Evolutionary conservation across 2,797 vertebrate species (phyloP).

Genomic region (Semotilus atromaculatus): DNA sequence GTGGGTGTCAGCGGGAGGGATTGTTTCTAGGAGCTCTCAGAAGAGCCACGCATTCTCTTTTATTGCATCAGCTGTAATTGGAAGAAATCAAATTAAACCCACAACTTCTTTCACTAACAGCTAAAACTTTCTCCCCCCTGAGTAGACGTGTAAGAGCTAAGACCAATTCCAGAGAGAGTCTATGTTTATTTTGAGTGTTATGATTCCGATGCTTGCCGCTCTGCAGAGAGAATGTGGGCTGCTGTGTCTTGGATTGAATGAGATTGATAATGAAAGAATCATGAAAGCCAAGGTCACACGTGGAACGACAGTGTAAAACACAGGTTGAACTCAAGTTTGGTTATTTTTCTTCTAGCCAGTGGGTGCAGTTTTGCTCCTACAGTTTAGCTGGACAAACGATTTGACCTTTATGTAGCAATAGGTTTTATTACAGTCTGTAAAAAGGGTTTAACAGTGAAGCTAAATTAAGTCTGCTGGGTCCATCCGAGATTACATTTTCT

Average conservation of each 20-base stretch:
- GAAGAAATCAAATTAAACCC: slow-evolving; percentile 31
- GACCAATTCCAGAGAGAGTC: slow-evolving; percentile 16
- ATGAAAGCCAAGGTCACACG: slow-evolving; percentile 11
- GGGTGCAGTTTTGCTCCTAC: not conserved
- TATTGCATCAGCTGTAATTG: slow-evolving; percentile 44
- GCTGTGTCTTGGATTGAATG: slow-evolving; percentile 35
- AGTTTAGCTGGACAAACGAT: slow-evolving; percentile 18
- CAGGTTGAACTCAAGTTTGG: not conserved
- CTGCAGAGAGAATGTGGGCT: slow-evolving; percentile 15
- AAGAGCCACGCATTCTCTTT: not conserved
- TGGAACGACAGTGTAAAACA: not conserved
- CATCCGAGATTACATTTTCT: not conserved
- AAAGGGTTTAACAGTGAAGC: slow-evolving; percentile 23
- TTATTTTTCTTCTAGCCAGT: not conserved
- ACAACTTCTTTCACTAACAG: not conserved
- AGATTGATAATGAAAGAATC: slow-evolving; percentile 31
- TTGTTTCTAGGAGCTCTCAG: not conserved
- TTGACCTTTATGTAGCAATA: slow-evolving; percentile 33
- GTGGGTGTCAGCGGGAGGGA: slow-evolving; percentile 14
- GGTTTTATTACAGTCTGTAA: slow-evolving; percentile 26
- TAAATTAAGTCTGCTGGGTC: not conserved
- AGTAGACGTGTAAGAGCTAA: not conserved
- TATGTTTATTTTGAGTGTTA: slow-evolving; percentile 30
- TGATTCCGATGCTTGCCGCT: not conserved
- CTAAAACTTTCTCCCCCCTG: slow-evolving; percentile 13